phyloP scores from a whole-genome alignment of 1,140 invertebrate genomes.

The Cyphomyrmex costatus region DNA sequence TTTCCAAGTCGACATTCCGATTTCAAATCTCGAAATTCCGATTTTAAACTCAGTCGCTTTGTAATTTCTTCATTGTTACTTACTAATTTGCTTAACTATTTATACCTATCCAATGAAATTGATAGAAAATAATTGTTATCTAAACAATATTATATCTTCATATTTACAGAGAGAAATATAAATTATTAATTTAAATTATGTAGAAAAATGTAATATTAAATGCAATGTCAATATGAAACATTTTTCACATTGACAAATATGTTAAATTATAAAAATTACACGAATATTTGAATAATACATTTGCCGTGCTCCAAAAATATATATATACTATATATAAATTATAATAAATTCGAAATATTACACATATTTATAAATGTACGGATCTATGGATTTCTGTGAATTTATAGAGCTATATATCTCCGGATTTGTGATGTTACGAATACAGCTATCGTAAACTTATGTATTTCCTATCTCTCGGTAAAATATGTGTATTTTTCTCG shows the following conservation, averaged over 20 bases:
- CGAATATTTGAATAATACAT: neutral
- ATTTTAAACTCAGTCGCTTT: neutral
- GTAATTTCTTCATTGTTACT: neutral
- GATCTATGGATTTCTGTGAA: neutral
- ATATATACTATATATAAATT: neutral
- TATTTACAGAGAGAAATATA: neutral
- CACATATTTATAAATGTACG: neutral
- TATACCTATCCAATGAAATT: neutral
- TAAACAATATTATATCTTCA: neutral
- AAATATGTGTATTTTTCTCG: constrained; percentile 15
- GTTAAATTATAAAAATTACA: neutral
- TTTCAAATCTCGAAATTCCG: neutral
- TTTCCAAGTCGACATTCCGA: constrained; percentile 29
- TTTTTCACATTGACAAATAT: neutral
- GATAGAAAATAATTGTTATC: constrained; percentile 9
- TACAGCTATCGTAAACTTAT: neutral
- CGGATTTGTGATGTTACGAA: neutral
- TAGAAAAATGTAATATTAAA: constrained; percentile 5
- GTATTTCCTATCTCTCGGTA: neutral
- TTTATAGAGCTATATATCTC: constrained; percentile 11
- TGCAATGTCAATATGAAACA: neutral
- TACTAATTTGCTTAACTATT: neutral
- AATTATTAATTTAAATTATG: constrained; percentile 27
- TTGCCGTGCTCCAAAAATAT: neutral
- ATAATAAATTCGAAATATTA: constrained; percentile 7